Percentiles rank a stretch among this genome's conserved stretches.
Conservation (phyloP, 2,113 vertebrate species). For the Meriones unguiculatus region DNA sequence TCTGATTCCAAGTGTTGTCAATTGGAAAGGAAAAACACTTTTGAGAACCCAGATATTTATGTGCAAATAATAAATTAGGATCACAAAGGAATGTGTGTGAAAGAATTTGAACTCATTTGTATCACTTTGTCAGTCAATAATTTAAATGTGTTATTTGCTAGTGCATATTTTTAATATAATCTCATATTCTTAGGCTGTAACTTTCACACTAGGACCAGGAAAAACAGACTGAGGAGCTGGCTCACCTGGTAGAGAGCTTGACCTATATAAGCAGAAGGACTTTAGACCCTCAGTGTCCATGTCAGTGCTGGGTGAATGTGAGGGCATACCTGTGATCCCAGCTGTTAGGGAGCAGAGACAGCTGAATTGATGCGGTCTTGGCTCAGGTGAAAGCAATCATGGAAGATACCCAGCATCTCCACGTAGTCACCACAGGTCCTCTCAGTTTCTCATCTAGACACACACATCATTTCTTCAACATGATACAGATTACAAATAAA, state of each 20-base stretch:
- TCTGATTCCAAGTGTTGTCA: background rate
- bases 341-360: background rate
- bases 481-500: slow-evolving; percentile 3
- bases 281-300: background rate
- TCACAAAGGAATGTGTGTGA: background rate
- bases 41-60: background rate
- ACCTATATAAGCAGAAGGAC: background rate
- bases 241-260: background rate
- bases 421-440: background rate
- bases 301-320: background rate
- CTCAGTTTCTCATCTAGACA: background rate
- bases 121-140: background rate
- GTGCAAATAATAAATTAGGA: background rate
- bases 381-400: background rate
- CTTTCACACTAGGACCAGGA: background rate
- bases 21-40: background rate
- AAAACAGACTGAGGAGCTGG: background rate
- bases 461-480: background rate
- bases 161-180: background rate
- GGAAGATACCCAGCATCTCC: background rate
- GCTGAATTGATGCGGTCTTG: background rate
- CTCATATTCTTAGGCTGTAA: background rate
- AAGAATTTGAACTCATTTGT: slow-evolving; percentile 18
- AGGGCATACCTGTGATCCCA: background rate
- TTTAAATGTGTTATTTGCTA: background rate